These are phyloP conservation scores for Cydia strobilella DNA, from an alignment of 1,140 invertebrate species.

Conservation along the genomic window DNA sequence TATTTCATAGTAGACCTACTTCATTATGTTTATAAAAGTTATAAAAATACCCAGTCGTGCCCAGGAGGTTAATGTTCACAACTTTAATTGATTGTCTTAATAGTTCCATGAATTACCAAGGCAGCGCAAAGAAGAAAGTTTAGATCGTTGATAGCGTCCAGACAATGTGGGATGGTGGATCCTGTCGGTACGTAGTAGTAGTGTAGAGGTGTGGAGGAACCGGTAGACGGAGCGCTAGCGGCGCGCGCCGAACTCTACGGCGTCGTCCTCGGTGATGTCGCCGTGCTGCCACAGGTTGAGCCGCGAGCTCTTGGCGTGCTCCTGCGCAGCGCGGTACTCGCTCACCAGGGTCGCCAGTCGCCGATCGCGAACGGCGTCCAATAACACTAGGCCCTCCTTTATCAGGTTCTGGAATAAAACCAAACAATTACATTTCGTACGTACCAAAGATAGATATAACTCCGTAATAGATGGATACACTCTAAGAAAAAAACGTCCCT, in stretches of 20 bases:
- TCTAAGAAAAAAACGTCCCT: too few species aligned
- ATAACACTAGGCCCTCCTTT: conserved; percentile 90
- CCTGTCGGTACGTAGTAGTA: conserved; percentile 12
- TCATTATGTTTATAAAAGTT: conserved; percentile 22
- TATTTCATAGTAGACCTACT: conserved; percentile 9
- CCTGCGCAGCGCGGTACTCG: conserved; percentile 92
- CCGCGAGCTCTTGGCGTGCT: conserved; percentile 91
- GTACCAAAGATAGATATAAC: too few species aligned
- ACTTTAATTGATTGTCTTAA: conserved; percentile 17
- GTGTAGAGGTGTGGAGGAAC: not conserved
- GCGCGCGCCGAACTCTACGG: conserved; percentile 88
- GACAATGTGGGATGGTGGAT: not conserved
- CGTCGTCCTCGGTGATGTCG: conserved; percentile 97
- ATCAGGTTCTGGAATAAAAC: conserved; percentile 82
- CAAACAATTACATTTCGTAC: conserved; percentile 3
- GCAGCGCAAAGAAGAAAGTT: conserved; percentile 7
- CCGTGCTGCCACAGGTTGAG: conserved; percentile 97
- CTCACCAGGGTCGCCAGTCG: conserved; percentile 89
- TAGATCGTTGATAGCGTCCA: not conserved
- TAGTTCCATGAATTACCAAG: not conserved
- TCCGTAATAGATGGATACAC: too few species aligned
- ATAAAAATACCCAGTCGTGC: conserved; percentile 26
- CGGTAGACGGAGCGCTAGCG: conserved; percentile 53
- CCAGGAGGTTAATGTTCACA: conserved; percentile 22
- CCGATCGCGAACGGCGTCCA: conserved; percentile 90